Conservation (phyloP, 2,797 vertebrate genomes). For the Phyllotis vaccarum region DNA sequence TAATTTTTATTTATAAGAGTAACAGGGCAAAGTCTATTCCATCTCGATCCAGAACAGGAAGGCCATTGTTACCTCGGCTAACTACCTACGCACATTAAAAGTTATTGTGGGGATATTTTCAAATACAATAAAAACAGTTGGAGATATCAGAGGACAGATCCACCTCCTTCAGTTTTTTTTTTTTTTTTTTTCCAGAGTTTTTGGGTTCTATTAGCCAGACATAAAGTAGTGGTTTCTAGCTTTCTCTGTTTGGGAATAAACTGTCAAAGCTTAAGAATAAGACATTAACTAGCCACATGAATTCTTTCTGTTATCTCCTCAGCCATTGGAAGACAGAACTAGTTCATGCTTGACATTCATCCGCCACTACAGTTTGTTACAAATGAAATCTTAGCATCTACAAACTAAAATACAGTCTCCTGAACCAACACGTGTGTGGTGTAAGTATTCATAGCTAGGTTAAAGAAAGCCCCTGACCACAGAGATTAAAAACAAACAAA, state of each 20-base stretch:
- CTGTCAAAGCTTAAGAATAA: background rate
- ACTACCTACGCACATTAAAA: background rate
- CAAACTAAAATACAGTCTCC: conserved; percentile 23
- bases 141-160: no score
- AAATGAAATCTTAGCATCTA: background rate
- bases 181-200: background rate
- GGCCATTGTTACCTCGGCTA: background rate
- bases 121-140: no score
- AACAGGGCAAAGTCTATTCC: background rate
- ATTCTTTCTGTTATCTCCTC: background rate
- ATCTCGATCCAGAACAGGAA: background rate
- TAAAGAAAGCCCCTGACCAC: background rate
- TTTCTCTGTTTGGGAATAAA: background rate
- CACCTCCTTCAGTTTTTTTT: no score
- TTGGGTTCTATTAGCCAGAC: background rate
- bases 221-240: background rate
- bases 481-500: background rate
- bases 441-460: background rate
- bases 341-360: background rate
- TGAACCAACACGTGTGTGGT: background rate
- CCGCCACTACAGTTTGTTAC: background rate
- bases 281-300: background rate
- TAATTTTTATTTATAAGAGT: background rate
- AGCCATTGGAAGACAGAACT: background rate
- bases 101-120: no score